Evolutionary conservation across 2,888 invertebrate genomes (phyloP).

Genomic region (Meiosimyza platycephala): DNA sequence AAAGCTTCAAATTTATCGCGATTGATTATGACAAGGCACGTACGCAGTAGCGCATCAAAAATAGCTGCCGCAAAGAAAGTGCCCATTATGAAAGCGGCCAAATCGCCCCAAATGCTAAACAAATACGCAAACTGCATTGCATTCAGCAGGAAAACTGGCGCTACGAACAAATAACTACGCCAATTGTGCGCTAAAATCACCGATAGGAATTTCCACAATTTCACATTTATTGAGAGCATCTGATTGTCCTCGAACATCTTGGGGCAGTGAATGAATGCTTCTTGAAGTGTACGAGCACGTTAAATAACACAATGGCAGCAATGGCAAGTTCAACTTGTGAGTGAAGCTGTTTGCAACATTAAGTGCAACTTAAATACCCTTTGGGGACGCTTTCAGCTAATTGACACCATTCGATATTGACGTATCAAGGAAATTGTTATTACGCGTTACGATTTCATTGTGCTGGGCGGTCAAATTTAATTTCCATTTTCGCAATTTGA

Average conservation of each 20-base stretch:
- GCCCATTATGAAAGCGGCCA: slow-evolving; percentile 57
- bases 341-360: slow-evolving; percentile 40
- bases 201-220: slow-evolving; percentile 56
- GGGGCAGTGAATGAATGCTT: slow-evolving; percentile 23
- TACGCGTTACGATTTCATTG: slow-evolving; percentile 5
- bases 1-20: slow-evolving; percentile 56
- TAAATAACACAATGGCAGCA: slow-evolving; percentile 20
- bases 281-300: no score
- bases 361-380: slow-evolving; percentile 41
- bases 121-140: slow-evolving; percentile 57
- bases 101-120: slow-evolving; percentile 54
- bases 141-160: slow-evolving; percentile 55
- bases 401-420: slow-evolving; percentile 43
- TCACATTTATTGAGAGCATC: slow-evolving; percentile 59
- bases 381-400: slow-evolving; percentile 38
- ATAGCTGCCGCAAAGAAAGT: slow-evolving; percentile 56
- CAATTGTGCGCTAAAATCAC: slow-evolving; percentile 55
- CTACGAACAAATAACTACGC: slow-evolving; percentile 55
- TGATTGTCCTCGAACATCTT: slow-evolving; percentile 54
- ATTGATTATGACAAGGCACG: slow-evolving; percentile 55
- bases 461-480: slow-evolving; percentile 9
- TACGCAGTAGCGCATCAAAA: slow-evolving; percentile 59
- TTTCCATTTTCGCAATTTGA: slow-evolving; percentile 14
- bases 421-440: slow-evolving; percentile 11
- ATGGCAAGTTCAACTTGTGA: slow-evolving; percentile 21